Evolutionary conservation across 2,888 invertebrate genomes (phyloP).

Genomic region (Apamea sordens): DNA sequence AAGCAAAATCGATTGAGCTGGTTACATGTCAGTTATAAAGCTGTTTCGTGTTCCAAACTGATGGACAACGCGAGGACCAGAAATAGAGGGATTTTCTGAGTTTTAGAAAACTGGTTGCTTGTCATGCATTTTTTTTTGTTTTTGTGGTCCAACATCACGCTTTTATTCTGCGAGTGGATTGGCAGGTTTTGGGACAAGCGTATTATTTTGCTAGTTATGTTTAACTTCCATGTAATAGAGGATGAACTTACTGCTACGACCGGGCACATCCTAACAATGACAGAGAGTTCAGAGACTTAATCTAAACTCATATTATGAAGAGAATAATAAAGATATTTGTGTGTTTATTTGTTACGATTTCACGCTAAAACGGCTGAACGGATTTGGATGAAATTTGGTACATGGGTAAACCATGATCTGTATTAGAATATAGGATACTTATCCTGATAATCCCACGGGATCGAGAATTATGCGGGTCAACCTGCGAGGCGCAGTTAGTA

Average conservation of each 20-base stretch:
- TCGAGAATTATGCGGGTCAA: no score
- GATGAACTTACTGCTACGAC: background rate
- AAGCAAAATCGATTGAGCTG: slow-evolving; percentile 40
- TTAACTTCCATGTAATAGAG: background rate
- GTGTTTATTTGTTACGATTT: no score
- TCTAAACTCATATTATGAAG: no score
- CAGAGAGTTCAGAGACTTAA: background rate
- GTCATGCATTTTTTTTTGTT: background rate
- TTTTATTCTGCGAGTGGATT: background rate
- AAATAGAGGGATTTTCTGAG: background rate
- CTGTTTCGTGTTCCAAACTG: slow-evolving; percentile 10
- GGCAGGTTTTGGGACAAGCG: background rate
- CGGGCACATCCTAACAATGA: background rate
- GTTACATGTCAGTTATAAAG: slow-evolving; percentile 35
- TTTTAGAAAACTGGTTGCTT: background rate
- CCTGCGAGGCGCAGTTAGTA: background rate
- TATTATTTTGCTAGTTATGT: background rate
- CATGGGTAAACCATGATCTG: no score
- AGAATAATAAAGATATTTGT: no score
- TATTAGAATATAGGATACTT: no score
- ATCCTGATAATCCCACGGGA: no score
- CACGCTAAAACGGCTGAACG: no score
- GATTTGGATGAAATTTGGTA: no score
- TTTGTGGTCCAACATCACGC: background rate
- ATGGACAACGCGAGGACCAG: background rate